Evolutionary conservation across 2,797 vertebrate species (phyloP).

Genomic region (Sebastes trivittatus): DNA sequence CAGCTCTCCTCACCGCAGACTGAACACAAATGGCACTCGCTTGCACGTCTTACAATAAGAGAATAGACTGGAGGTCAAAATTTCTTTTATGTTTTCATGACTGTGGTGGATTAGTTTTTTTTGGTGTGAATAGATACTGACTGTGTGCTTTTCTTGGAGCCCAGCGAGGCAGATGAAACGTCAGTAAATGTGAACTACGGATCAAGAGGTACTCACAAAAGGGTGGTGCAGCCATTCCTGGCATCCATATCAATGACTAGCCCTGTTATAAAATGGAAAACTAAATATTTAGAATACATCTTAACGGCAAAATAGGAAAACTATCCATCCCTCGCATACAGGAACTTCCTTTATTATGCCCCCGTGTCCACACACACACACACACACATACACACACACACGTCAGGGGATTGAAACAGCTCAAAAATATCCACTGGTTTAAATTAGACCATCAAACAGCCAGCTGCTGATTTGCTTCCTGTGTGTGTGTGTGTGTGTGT

Average conservation of each 20-base stretch:
- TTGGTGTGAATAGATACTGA: slow-evolving; percentile 15
- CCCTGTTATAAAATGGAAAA: slow-evolving; percentile 84
- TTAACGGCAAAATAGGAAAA: slow-evolving; percentile 88
- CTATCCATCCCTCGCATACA: slow-evolving; percentile 80
- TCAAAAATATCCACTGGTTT: slow-evolving; percentile 78
- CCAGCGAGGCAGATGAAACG: slow-evolving; percentile 29
- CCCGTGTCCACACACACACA: slow-evolving; percentile 60
- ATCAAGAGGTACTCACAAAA: slow-evolving; percentile 30
- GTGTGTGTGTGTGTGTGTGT: slow-evolving; percentile 37
- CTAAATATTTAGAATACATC: slow-evolving; percentile 82
- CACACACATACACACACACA: slow-evolving; percentile 9
- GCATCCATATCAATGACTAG: slow-evolving; percentile 79
- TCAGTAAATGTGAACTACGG: slow-evolving; percentile 28
- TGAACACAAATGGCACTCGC: not conserved
- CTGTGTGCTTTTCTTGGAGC: slow-evolving; percentile 41
- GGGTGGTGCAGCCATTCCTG: slow-evolving; percentile 64
- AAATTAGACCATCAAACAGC: slow-evolving; percentile 68
- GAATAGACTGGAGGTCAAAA: not conserved
- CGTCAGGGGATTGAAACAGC: slow-evolving; percentile 73
- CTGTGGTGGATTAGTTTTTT: slow-evolving; percentile 2
- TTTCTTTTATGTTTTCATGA: slow-evolving; percentile 25
- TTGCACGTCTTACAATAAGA: not conserved
- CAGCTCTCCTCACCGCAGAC: not conserved
- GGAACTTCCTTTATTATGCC: slow-evolving; percentile 83
- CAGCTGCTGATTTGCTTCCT: slow-evolving; percentile 64